Evolutionary conservation across 1,140 invertebrate species (phyloP).

Genomic region (Sinonovacula constricta): DNA sequence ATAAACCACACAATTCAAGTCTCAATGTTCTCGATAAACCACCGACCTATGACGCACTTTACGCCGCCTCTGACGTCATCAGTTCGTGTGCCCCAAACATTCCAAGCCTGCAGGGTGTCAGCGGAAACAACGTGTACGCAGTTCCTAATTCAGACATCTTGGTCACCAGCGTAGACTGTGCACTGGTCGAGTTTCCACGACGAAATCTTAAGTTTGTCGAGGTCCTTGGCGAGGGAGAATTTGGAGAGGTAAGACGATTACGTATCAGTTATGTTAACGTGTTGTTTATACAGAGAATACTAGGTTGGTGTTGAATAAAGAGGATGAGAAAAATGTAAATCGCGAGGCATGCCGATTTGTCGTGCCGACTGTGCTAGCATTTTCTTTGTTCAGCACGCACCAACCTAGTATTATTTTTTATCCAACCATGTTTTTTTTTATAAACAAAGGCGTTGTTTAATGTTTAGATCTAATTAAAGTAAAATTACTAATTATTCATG

Average conservation of each 20-base stretch:
- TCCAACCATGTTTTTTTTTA: no score
- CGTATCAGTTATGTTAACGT: no score
- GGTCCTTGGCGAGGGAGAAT: conserved; percentile 88
- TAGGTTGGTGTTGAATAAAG: no score
- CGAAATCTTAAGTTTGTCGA: conserved; percentile 87
- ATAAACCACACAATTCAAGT: conserved; percentile 29
- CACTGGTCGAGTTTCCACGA: conserved; percentile 86
- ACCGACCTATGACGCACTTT: conserved; percentile 85
- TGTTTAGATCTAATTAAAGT: no score
- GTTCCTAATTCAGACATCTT: conserved; percentile 80
- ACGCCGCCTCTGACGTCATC: conserved; percentile 84
- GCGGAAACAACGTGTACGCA: conserved; percentile 79
- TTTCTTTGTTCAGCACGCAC: no score
- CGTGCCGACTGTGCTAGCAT: no score
- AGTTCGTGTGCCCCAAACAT: conserved; percentile 73
- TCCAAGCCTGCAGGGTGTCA: conserved; percentile 79
- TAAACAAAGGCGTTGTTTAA: no score
- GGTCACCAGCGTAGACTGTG: conserved; percentile 64
- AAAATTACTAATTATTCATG: no score
- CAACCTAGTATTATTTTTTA: no score
- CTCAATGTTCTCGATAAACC: conserved; percentile 76
- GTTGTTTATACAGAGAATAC: no score
- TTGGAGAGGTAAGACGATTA: conserved; percentile 89
- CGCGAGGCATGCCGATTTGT: no score
- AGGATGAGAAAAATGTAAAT: no score